Percentiles rank a stretch among this genome's conserved stretches.
Conservation (phyloP, 2,888 invertebrate species). For the Cosmia pyralina region DNA sequence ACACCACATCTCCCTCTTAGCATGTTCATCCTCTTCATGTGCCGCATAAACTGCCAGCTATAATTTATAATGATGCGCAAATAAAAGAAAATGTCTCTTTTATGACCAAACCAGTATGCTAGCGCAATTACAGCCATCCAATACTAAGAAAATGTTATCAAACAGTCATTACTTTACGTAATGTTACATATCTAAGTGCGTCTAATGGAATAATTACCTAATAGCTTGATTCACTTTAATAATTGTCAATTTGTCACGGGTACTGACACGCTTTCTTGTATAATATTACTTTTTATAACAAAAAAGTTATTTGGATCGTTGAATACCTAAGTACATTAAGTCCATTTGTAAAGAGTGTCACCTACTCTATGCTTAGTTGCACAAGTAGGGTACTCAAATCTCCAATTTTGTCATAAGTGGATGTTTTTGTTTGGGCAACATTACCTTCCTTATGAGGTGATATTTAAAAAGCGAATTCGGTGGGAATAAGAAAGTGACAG, state of each 20-base stretch:
- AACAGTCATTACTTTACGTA: constrained; percentile 36
- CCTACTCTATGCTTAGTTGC: constrained; percentile 23
- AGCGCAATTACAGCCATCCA: constrained; percentile 3
- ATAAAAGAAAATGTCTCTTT: constrained; percentile 30
- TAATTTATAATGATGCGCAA: constrained; percentile 20
- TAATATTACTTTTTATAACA: constrained; percentile 8
- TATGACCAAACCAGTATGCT: neutral
- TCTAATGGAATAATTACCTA: constrained; percentile 51
- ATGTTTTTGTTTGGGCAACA: neutral
- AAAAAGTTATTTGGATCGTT: constrained; percentile 30
- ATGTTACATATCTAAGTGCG: constrained; percentile 29
- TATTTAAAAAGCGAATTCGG: too few relatives aligned
- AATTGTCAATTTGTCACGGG: constrained; percentile 47
- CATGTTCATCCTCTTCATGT: too few relatives aligned
- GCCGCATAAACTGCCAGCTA: too few relatives aligned
- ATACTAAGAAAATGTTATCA: constrained; percentile 33
- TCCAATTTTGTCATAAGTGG: neutral
- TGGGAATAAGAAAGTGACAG: too few relatives aligned
- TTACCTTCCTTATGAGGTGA: too few relatives aligned
- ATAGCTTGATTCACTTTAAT: constrained; percentile 44
- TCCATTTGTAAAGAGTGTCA: constrained; percentile 30
- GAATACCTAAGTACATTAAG: constrained; percentile 13
- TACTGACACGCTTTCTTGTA: constrained; percentile 44
- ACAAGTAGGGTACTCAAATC: constrained; percentile 37
- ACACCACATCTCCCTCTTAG: too few relatives aligned